Percentiles rank a stretch among this genome's conserved stretches.
Conservation (phyloP, 2,113 vertebrate genomes). For the Tursiops truncatus region DNA sequence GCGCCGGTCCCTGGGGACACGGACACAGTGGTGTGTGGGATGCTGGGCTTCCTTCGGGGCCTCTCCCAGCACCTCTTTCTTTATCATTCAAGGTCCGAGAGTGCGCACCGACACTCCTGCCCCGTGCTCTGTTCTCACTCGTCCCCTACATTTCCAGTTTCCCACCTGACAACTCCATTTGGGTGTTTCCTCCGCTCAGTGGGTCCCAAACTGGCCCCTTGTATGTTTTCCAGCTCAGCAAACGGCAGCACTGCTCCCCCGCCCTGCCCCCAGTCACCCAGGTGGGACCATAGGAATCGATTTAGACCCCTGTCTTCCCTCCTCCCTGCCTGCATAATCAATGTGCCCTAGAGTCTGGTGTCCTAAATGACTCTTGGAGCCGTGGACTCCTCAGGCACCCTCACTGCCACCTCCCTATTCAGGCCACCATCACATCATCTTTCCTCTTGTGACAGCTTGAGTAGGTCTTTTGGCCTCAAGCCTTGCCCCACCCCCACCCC, state of each 20-base stretch:
- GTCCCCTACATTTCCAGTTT: not conserved
- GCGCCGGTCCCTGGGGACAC: not conserved
- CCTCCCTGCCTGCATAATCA: not conserved
- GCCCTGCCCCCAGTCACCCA: not conserved
- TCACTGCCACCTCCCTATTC: not conserved
- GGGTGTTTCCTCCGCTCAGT: not conserved
- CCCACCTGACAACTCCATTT: not conserved
- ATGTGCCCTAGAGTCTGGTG: too few species aligned
- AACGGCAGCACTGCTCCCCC: too few species aligned
- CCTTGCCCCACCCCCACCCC: not conserved
- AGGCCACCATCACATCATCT: not conserved
- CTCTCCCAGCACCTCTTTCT: not conserved
- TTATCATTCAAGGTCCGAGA: not conserved
- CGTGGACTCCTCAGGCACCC: not conserved
- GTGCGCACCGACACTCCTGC: fast-evolving
- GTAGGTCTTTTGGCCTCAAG: not conserved
- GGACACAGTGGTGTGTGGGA: not conserved
- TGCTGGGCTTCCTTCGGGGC: not conserved
- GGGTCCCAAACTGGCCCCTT: not conserved
- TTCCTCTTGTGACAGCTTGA: not conserved
- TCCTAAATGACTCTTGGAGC: not conserved
- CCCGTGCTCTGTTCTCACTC: not conserved
- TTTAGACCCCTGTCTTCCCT: too few species aligned
- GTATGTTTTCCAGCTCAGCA: not conserved
- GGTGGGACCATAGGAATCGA: too few species aligned